Conservation (phyloP, 1,140 invertebrate genomes). For the Goniozus legneri region DNA sequence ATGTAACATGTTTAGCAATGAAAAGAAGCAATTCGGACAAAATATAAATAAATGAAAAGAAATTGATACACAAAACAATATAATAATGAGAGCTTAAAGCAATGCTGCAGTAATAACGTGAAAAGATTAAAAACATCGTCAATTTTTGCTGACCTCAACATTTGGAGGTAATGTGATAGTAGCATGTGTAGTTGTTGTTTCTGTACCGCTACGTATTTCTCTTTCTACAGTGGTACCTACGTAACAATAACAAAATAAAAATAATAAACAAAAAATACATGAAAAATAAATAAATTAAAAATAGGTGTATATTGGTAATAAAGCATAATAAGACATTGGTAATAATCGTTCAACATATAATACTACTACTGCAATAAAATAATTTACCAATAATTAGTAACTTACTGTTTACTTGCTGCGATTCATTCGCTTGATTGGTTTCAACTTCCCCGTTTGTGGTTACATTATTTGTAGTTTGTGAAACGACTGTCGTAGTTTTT, state of each 20-base stretch:
- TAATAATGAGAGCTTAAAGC: too few species aligned
- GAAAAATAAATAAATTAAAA: conserved; percentile 12
- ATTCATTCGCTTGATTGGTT: conserved; percentile 42
- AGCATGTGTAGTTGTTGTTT: conserved; percentile 51
- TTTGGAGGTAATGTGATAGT: conserved; percentile 50
- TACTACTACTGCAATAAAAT: too few species aligned
- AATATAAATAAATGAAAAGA: too few species aligned
- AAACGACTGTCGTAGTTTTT: conserved; percentile 50
- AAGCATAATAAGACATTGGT: not conserved
- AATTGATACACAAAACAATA: too few species aligned
- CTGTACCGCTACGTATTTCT: conserved; percentile 49
- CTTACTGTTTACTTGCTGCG: conserved; percentile 50
- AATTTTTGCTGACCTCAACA: conserved; percentile 52
- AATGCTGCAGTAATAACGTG: too few species aligned
- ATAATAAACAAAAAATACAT: conserved; percentile 23
- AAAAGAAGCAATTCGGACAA: too few species aligned
- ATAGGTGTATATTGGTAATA: not conserved
- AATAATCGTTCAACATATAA: too few species aligned
- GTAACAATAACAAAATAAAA: conserved; percentile 32
- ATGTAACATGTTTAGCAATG: too few species aligned
- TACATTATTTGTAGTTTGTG: conserved; percentile 47
- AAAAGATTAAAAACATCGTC: too few species aligned
- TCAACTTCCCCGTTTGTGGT: conserved; percentile 50
- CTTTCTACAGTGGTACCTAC: conserved; percentile 51
- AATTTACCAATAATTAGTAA: conserved; percentile 7